These are phyloP conservation scores for Caranx melampygus DNA, from an alignment of 2,113 vertebrate genomes.

Conservation along the genomic window DNA sequence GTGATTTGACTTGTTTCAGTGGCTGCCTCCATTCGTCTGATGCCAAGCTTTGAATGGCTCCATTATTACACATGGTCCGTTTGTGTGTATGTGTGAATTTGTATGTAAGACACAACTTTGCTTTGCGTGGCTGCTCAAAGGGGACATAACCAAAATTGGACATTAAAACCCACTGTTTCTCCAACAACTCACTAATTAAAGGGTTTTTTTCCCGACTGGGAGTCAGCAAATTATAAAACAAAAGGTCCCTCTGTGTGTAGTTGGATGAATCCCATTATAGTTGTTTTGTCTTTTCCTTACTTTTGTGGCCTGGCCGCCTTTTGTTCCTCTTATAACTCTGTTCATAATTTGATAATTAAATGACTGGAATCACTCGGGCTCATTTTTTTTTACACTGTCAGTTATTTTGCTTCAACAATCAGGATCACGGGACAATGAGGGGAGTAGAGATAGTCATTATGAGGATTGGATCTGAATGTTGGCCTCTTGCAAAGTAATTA, in stretches of 20 bases:
- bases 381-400: slow-evolving; percentile 38
- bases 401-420: slow-evolving; percentile 62
- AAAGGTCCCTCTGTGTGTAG: slow-evolving; percentile 47
- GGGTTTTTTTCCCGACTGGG: slow-evolving; percentile 44
- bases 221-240: slow-evolving; percentile 51
- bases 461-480: slow-evolving; percentile 58
- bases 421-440: slow-evolving; percentile 61
- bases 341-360: slow-evolving; percentile 71
- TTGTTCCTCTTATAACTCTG: slow-evolving; percentile 52
- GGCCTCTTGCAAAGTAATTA: slow-evolving; percentile 70
- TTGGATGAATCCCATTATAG: slow-evolving; percentile 46
- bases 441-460: slow-evolving; percentile 59
- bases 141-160: slow-evolving; percentile 30
- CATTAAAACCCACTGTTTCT: slow-evolving; percentile 42
- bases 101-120: slow-evolving; percentile 4
- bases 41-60: slow-evolving; percentile 14
- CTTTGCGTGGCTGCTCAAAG: slow-evolving; percentile 39
- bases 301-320: slow-evolving; percentile 35
- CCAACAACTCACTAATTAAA: slow-evolving; percentile 59
- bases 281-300: slow-evolving; percentile 41
- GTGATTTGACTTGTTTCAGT: slow-evolving; percentile 52
- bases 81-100: slow-evolving; percentile 19
- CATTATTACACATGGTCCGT: slow-evolving; percentile 29
- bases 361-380: slow-evolving; percentile 26
- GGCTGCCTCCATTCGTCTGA: slow-evolving; percentile 8